phyloP scores from a whole-genome alignment of 2,888 invertebrate genomes.

The Platycnemis pennipes region DNA sequence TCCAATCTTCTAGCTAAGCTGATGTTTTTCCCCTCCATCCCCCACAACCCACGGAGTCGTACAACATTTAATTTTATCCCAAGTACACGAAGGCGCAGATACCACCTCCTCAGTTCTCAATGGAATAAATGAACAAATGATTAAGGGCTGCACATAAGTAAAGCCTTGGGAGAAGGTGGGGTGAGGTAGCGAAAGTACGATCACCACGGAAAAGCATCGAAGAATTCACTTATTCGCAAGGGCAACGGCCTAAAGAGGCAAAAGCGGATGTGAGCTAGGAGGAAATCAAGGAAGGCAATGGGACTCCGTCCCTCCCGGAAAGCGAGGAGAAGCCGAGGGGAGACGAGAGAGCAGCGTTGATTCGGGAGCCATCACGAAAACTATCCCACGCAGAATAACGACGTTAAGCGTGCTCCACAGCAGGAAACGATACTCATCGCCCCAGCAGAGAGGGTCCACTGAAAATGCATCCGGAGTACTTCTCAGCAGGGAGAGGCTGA shows the following conservation, averaged over 20 bases:
- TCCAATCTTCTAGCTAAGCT: too few species aligned
- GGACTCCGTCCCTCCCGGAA: background rate
- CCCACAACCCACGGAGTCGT: too few species aligned
- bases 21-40: too few species aligned
- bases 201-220: background rate
- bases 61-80: too few species aligned
- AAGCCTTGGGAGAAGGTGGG: background rate
- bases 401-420: background rate
- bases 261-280: background rate
- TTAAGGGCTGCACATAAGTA: too few species aligned
- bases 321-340: background rate
- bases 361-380: background rate
- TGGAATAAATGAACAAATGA: too few species aligned
- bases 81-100: too few species aligned
- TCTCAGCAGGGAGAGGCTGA: background rate
- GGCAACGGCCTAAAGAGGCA: background rate
- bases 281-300: background rate
- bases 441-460: background rate
- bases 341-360: background rate
- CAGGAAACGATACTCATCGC: background rate
- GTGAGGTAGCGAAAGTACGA: background rate
- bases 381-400: slow-evolving; percentile 28
- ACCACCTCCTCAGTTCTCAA: too few species aligned
- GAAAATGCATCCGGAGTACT: background rate
- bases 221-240: background rate